A percentile compares a stretch with the other conserved stretches of the same genome.
phyloP scores from a whole-genome alignment of 2,113 vertebrate species.

The Megaptera novaeangliae region DNA sequence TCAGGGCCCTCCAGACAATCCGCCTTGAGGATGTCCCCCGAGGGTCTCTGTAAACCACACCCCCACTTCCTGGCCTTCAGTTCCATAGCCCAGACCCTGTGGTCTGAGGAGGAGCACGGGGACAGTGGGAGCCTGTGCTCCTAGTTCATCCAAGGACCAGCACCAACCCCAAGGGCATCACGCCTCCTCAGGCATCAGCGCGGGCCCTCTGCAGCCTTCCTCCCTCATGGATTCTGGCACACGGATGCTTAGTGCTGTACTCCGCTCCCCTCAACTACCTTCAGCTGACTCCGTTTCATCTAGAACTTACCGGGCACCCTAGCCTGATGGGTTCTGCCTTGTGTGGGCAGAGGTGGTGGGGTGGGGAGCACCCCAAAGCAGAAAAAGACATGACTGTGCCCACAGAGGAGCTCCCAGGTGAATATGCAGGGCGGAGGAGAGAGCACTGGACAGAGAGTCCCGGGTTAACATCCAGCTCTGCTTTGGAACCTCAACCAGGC shows the following conservation, averaged over 20 bases:
- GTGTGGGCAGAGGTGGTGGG: not conserved
- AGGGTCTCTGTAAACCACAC: not conserved
- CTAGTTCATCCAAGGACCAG: not conserved
- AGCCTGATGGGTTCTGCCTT: not conserved
- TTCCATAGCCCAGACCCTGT: not conserved
- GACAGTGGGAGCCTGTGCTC: not conserved
- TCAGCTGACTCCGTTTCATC: not conserved
- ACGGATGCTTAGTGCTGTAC: rapidly evolving
- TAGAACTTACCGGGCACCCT: not conserved
- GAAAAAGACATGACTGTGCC: not conserved
- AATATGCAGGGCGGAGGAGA: not conserved
- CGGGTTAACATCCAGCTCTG: too few relatives aligned
- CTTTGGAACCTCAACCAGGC: too few relatives aligned
- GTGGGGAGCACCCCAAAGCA: not conserved
- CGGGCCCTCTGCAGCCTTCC: rapidly evolving
- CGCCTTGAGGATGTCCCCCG: rapidly evolving
- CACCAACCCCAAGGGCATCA: not conserved
- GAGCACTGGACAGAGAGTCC: not conserved
- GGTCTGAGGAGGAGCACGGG: not conserved
- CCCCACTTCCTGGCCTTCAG: not conserved
- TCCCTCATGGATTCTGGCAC: rapidly evolving
- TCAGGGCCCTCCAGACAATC: slow-evolving; percentile 20
- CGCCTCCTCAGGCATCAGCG: rapidly evolving
- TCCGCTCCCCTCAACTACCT: not conserved
- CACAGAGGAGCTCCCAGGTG: not conserved